These are phyloP conservation scores for Nestor notabilis DNA, from an alignment of 2,113 vertebrate genomes.

Conservation along the genomic window DNA sequence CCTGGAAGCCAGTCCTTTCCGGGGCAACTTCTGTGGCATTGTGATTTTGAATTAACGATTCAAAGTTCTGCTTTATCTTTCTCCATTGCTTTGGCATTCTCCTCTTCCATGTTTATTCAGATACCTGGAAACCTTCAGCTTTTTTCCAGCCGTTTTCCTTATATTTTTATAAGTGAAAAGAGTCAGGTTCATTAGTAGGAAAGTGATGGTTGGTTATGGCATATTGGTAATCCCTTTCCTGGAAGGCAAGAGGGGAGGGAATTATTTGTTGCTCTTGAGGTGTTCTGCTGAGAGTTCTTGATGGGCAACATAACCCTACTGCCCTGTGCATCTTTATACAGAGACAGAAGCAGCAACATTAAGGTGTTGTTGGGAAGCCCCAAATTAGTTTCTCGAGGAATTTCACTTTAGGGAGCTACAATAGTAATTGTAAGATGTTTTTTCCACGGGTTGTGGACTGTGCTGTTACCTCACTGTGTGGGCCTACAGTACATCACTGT, in stretches of 20 bases:
- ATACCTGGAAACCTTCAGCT: background rate
- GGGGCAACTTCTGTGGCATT: background rate
- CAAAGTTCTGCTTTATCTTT: background rate
- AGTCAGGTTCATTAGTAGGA: background rate
- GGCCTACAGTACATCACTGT: background rate
- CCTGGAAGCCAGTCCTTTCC: background rate
- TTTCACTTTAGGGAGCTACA: background rate
- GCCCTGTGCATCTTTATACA: background rate
- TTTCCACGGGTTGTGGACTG: background rate
- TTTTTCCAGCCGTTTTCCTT: background rate
- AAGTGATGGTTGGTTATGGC: background rate
- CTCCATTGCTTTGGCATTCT: background rate
- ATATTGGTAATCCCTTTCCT: background rate
- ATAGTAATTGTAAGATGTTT: background rate
- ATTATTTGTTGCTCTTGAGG: background rate
- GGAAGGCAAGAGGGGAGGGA: background rate
- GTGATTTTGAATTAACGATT: background rate
- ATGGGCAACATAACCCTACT: fast-evolving
- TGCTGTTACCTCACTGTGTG: background rate
- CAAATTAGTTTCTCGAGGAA: background rate
- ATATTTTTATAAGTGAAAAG: background rate
- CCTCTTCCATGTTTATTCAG: background rate
- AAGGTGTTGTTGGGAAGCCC: background rate
- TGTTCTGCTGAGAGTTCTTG: background rate
- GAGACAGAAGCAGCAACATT: background rate